Evolutionary conservation across 2,113 vertebrate species (phyloP).

Genomic region (Herpetotheres cachinnans): DNA sequence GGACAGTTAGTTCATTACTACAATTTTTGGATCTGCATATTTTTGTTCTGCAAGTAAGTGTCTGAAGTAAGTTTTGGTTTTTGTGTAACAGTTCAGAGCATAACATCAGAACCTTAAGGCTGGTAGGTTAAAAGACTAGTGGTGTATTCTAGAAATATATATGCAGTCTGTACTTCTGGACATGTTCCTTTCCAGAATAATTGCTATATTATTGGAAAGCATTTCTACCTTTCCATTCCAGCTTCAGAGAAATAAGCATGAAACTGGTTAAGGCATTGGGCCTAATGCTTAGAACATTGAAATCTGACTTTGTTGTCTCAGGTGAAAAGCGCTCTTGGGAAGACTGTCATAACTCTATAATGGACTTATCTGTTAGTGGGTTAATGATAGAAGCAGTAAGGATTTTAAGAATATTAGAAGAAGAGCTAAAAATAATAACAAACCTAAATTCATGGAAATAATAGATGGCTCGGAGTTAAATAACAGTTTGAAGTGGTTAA

Average conservation of each 20-base stretch:
- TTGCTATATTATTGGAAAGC: not conserved
- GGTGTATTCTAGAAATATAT: not conserved
- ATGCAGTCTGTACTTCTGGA: not conserved
- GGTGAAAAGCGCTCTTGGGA: not conserved
- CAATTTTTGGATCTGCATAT: not conserved
- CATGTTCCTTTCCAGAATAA: not conserved
- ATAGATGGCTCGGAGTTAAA: not conserved
- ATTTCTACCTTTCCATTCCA: not conserved
- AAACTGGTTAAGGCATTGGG: not conserved
- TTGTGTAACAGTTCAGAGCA: not conserved
- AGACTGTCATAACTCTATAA: not conserved
- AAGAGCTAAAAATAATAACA: not conserved
- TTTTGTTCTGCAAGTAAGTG: not conserved
- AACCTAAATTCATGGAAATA: not conserved
- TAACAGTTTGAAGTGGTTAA: not conserved
- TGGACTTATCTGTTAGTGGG: not conserved
- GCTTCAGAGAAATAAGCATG: not conserved
- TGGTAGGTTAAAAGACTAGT: not conserved
- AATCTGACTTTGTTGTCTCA: not conserved
- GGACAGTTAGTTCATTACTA: not conserved
- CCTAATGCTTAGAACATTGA: not conserved
- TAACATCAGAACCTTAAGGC: not conserved
- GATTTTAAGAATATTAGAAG: not conserved
- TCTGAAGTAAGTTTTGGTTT: not conserved
- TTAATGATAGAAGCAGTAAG: not conserved